Base-by-base conservation (phyloP, 2,797 vertebrate species). In the Poeciliopsis paucimaculata region DNA sequence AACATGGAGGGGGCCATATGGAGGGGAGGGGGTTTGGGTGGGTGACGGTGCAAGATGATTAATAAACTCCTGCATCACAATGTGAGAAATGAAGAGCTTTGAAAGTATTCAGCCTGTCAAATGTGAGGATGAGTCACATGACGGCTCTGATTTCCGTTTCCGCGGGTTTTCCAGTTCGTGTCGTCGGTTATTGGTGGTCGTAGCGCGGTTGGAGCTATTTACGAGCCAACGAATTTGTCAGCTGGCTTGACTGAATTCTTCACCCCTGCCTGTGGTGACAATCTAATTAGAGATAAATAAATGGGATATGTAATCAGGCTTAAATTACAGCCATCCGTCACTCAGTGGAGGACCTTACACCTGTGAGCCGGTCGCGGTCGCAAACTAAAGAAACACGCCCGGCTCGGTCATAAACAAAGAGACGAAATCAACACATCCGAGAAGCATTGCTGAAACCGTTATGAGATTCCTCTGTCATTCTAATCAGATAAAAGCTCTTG, bases 301-400 rank as follows among this genome's bases (percentile, higher is more conserved):
- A 93, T 90, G 90, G 89, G 73, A 79, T 85, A 82, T 86, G 87
- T 94, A 89, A 93, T 93, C 88, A 90, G 83, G 83, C 78, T 87
- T 86, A 91, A 92, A 94, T 93, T 92, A 92, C 82, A 86, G 86
- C 88, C 88, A 92, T 93, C 91, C 90, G 77, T 95, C 95, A 92
- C 85, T 77, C 75, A 66, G 81, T 36, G 57, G 83, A 77, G 68
- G 72, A 80, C 76, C 41, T 47, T 57, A 73, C 84, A 87, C 82
- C 89, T 86, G 79, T 55, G n/a, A 89, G 88, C 88, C 84, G 89
- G 88, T 86, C 82, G 75, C 64, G 74, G 71, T 34, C 41, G 18
- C 73, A 81, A 80, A 86, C 87, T 84, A 93, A 92, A 84, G 75
- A 89, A 88, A 80, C 75, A 0, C 47, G 28, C 3, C 76, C 84